Evolutionary conservation across 1,140 invertebrate genomes (phyloP).

Genomic region (Saxidomus purpurata): DNA sequence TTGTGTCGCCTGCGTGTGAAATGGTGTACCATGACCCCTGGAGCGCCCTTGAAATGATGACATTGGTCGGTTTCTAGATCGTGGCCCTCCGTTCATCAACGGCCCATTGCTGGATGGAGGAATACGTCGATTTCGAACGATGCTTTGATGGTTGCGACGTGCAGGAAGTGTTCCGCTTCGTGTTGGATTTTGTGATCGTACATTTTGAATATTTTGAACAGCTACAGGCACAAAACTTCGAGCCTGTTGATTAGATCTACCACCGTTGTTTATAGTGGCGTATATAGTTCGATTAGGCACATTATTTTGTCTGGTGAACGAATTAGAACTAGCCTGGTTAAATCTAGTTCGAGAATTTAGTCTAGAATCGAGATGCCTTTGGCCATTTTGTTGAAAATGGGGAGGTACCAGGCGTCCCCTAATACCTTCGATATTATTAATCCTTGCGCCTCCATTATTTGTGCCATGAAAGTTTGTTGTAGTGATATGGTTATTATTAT

Average conservation of each 20-base stretch:
- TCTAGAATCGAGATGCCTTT: not conserved
- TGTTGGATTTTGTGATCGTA: not conserved
- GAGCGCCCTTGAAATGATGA: not conserved
- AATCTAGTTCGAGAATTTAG: not conserved
- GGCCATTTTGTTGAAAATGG: not conserved
- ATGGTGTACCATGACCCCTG: not conserved
- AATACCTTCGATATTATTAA: not conserved
- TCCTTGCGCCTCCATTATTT: too few relatives aligned
- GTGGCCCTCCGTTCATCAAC: not conserved
- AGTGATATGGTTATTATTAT: not conserved
- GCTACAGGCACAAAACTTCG: not conserved
- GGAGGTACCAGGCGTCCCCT: not conserved
- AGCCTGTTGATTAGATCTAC: not conserved
- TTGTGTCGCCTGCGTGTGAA: not conserved
- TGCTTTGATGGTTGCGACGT: too few relatives aligned
- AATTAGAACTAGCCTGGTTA: not conserved
- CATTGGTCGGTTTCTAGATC: not conserved
- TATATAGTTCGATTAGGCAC: not conserved
- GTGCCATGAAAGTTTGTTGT: not conserved
- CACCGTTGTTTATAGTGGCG: not conserved
- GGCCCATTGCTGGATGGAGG: not conserved
- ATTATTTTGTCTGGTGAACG: not conserved
- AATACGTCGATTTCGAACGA: too few relatives aligned
- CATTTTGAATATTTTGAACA: not conserved
- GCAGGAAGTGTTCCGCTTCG: not conserved